A percentile compares a stretch with the other conserved stretches of the same genome.
These are phyloP conservation scores for Lamprotornis superbus DNA, from an alignment of 2,113 vertebrate species.

Conservation along the genomic window DNA sequence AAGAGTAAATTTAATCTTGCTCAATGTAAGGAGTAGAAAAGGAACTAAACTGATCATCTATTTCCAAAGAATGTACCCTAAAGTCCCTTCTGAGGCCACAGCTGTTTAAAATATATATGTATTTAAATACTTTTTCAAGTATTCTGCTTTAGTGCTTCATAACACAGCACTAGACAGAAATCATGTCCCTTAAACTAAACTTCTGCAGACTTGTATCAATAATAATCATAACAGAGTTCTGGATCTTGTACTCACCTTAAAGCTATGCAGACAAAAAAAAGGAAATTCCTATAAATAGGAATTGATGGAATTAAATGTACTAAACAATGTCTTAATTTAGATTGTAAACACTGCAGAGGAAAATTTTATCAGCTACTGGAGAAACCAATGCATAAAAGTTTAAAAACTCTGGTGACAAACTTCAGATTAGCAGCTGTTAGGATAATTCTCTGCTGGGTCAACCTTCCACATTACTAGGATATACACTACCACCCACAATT, in stretches of 20 bases:
- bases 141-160: not conserved
- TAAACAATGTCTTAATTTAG: not conserved
- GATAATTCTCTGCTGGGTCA: not conserved
- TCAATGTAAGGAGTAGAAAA: not conserved
- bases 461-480: not conserved
- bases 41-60: not conserved
- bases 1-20: not conserved
- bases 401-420: not conserved
- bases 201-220: not conserved
- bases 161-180: not conserved
- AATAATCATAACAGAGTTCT: not conserved
- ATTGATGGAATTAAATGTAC: not conserved
- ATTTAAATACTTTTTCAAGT: not conserved
- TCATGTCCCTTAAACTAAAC: not conserved
- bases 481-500: not conserved
- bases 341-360: not conserved
- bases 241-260: not conserved
- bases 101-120: not conserved
- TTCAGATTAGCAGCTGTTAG: not conserved
- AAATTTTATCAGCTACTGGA: not conserved
- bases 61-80: not conserved
- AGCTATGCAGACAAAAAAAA: not conserved
- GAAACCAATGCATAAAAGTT: not conserved
- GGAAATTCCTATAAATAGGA: not conserved
- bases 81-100: not conserved